Percentiles rank a stretch among this genome's conserved stretches.
Conservation (phyloP, 2,888 invertebrate genomes). For the Cacoxenus indagator region DNA sequence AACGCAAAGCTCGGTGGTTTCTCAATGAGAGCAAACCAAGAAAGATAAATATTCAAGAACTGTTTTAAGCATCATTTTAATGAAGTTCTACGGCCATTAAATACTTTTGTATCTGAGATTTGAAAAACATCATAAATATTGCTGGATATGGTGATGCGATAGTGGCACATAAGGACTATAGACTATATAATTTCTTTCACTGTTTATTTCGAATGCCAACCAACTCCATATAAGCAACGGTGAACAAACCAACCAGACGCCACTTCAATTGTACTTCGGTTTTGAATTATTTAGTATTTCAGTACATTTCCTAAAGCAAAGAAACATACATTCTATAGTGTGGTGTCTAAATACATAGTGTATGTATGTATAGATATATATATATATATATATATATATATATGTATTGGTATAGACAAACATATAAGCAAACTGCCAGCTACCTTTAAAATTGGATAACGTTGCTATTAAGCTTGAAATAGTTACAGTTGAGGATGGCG, state of each 20-base stretch:
- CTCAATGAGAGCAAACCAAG: too few species aligned
- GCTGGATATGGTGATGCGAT: too few species aligned
- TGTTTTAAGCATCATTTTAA: too few species aligned
- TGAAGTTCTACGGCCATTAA: too few species aligned
- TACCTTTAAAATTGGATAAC: not conserved
- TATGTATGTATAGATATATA: too few species aligned
- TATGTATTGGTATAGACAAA: not conserved
- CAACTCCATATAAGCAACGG: not conserved
- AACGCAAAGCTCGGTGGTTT: too few species aligned
- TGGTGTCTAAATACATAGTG: too few species aligned
- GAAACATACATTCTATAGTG: not conserved
- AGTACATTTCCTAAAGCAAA: not conserved
- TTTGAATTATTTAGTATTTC: conserved; percentile 12
- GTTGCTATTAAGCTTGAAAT: not conserved
- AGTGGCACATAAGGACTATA: too few species aligned
- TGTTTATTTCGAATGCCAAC: not conserved
- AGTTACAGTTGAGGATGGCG: too few species aligned
- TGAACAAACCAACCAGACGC: not conserved
- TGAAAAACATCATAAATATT: too few species aligned
- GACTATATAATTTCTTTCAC: not conserved
- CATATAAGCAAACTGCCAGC: not conserved
- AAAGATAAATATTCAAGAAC: too few species aligned
- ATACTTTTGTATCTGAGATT: too few species aligned
- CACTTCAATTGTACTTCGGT: not conserved
- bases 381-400: not conserved